Conservation (phyloP, 2,113 vertebrate species). For the Chrysemys picta region DNA sequence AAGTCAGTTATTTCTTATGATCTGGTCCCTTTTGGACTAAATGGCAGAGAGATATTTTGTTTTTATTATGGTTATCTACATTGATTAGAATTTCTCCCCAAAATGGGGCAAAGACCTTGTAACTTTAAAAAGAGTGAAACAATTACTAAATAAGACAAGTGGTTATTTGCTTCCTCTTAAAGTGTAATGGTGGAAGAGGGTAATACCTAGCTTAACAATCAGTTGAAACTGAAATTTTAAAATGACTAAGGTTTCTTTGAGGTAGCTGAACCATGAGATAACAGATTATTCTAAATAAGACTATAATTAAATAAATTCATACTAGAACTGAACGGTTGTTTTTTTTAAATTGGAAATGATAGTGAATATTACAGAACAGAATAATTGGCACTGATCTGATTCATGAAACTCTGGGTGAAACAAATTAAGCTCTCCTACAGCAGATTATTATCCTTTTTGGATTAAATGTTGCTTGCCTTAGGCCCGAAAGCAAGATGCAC, state of each 20-base stretch:
- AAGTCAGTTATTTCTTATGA: background rate
- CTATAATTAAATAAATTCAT: background rate
- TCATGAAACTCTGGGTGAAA: background rate
- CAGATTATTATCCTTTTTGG: background rate
- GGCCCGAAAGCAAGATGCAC: background rate
- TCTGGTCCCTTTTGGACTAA: background rate
- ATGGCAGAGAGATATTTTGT: background rate
- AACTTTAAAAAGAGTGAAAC: background rate
- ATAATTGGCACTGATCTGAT: background rate
- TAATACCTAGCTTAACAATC: conserved; percentile 1
- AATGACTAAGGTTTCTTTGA: conserved; percentile 11
- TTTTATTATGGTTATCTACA: background rate
- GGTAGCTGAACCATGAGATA: background rate
- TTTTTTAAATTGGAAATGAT: background rate
- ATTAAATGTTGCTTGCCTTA: background rate
- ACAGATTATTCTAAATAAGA: background rate
- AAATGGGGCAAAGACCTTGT: background rate
- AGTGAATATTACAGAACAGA: background rate
- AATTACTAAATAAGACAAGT: background rate
- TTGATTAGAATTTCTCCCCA: background rate
- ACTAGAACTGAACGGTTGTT: background rate
- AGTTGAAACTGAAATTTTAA: conserved; percentile 3
- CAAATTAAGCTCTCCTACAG: background rate
- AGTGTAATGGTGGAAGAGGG: background rate
- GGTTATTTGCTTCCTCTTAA: background rate